phyloP scores from a whole-genome alignment of 2,113 vertebrate genomes.

The Chlamydotis undulata region DNA sequence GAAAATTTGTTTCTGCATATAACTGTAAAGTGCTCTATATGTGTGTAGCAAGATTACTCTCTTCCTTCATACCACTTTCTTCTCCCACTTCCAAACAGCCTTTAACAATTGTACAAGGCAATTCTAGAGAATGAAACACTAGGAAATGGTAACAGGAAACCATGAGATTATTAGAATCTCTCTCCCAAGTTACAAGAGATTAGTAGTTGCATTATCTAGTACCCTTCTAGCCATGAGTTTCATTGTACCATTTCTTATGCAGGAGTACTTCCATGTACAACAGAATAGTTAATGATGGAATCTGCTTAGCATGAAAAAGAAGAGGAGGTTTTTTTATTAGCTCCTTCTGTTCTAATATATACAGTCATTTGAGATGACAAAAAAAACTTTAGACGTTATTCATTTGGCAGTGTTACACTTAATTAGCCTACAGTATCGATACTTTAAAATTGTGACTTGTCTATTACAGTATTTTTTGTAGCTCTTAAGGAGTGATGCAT shows the following conservation, averaged over 20 bases:
- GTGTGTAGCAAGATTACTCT: background rate
- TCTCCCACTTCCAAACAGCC: background rate
- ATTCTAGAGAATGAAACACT: background rate
- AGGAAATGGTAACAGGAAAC: background rate
- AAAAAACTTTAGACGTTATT: background rate
- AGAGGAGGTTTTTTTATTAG: background rate
- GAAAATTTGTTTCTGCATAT: background rate
- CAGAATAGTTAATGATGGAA: background rate
- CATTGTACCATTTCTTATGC: background rate
- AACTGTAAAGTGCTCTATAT: background rate
- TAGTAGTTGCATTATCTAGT: background rate
- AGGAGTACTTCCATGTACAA: background rate
- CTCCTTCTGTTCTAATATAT: background rate
- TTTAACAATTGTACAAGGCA: background rate
- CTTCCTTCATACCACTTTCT: background rate
- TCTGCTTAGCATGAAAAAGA: background rate
- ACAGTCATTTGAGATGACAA: background rate
- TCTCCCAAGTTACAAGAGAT: background rate
- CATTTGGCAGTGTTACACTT: background rate
- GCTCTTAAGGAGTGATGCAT: background rate
- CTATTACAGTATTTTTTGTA: background rate
- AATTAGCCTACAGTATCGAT: background rate
- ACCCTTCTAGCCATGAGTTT: background rate
- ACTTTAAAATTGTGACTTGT: background rate
- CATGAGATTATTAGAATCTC: background rate